phyloP scores from a whole-genome alignment of 2,888 invertebrate genomes.

The Mamestra brassicae region DNA sequence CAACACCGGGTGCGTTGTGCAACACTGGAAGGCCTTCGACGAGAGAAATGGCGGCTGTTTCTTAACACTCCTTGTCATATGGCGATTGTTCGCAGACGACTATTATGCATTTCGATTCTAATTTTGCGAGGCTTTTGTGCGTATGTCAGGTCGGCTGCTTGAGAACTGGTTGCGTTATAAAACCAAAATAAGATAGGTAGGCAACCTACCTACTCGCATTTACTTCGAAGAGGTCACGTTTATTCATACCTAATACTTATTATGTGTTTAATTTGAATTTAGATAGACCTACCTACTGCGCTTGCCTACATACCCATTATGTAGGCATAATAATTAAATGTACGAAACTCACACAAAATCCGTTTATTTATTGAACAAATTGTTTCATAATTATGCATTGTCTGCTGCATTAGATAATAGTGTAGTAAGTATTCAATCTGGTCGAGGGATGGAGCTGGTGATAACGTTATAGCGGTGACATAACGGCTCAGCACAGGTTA shows the following conservation, averaged over 20 bases:
- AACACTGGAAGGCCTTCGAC: slow-evolving; percentile 87
- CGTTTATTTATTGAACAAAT: neutral
- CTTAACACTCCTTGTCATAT: slow-evolving; percentile 84
- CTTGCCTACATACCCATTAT: too few species aligned
- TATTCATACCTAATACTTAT: neutral
- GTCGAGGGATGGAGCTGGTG: slow-evolving; percentile 42
- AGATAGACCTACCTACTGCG: neutral
- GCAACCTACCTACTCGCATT: slow-evolving; percentile 24
- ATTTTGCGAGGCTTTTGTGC: slow-evolving; percentile 70
- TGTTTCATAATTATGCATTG: neutral
- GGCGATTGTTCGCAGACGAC: slow-evolving; percentile 77
- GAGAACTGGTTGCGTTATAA: slow-evolving; percentile 62
- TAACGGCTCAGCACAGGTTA: slow-evolving; percentile 63
- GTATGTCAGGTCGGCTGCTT: slow-evolving; percentile 58
- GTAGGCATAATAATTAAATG: too few species aligned
- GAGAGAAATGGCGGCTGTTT: slow-evolving; percentile 87
- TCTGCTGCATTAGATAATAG: slow-evolving; percentile 1
- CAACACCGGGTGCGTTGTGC: slow-evolving; percentile 79
- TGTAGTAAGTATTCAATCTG: neutral
- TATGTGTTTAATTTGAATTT: slow-evolving; percentile 1
- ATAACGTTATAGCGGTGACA: slow-evolving; percentile 54
- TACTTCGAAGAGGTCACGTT: slow-evolving; percentile 24
- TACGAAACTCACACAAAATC: neutral
- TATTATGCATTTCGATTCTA: slow-evolving; percentile 74
- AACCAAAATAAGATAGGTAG: slow-evolving; percentile 49